Percentiles rank a stretch among this genome's conserved stretches.
phyloP scores from a whole-genome alignment of 1,140 invertebrate species.

The Stenopsyche tienmushanensis region DNA sequence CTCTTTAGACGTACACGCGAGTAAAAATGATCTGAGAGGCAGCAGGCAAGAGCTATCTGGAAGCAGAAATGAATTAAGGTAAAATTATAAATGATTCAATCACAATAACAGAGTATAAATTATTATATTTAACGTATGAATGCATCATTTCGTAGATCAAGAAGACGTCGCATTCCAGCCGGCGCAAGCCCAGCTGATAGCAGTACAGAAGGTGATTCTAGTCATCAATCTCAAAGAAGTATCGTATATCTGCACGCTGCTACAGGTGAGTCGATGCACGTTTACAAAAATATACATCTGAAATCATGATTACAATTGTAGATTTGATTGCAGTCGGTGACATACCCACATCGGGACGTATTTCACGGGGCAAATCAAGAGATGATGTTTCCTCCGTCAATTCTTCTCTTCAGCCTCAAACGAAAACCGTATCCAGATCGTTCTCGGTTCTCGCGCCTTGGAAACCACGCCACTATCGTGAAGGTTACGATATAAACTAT shows the following conservation, averaged over 20 bases:
- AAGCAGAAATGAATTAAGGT: conserved; percentile 39
- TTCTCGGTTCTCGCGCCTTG: conserved; percentile 82
- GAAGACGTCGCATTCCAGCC: conserved; percentile 45
- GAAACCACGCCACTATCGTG: conserved; percentile 71
- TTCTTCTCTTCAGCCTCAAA: conserved; percentile 63
- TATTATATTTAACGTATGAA: background rate
- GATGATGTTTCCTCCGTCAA: conserved; percentile 68
- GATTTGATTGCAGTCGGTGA: conserved; percentile 62
- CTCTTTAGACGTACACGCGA: conserved; percentile 49
- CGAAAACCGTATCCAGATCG: conserved; percentile 74
- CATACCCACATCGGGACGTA: conserved; percentile 65
- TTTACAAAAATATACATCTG: background rate
- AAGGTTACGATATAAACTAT: conserved; percentile 78
- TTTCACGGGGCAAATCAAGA: conserved; percentile 61
- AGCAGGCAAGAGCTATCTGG: conserved; percentile 47
- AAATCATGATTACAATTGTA: background rate
- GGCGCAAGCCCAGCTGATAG: conserved; percentile 56
- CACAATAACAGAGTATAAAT: background rate
- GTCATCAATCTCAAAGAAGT: conserved; percentile 74
- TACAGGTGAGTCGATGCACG: conserved; percentile 57
- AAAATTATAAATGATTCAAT: background rate
- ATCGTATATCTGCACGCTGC: conserved; percentile 79
- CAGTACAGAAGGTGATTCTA: conserved; percentile 77
- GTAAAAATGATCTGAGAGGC: conserved; percentile 47
- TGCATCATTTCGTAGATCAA: conserved; percentile 16